These are phyloP conservation scores for Ectemnius continuus DNA, from an alignment of 2,888 invertebrate genomes.

Conservation along the genomic window DNA sequence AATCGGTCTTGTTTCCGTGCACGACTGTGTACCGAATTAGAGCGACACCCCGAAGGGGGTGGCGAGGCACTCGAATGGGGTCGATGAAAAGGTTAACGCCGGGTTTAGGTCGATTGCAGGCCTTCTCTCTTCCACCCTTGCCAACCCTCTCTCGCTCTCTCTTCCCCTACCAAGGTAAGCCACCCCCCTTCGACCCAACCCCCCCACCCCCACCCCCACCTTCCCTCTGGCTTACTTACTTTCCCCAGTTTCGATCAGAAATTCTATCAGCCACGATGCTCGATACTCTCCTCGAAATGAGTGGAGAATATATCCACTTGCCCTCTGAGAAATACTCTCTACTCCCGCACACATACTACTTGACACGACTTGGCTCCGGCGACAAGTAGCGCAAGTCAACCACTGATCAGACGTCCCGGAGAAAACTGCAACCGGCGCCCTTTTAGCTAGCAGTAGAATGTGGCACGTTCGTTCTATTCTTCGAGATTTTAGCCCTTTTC, in stretches of 20 bases:
- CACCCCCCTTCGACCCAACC: conserved; percentile 14
- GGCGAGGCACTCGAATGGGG: conserved; percentile 51
- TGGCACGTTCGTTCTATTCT: no score
- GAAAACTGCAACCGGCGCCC: background rate
- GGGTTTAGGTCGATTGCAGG: conserved; percentile 57
- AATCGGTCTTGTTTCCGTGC: conserved; percentile 61
- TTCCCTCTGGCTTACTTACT: conserved; percentile 41
- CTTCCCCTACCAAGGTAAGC: conserved; percentile 1
- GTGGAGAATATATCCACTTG: conserved; percentile 5
- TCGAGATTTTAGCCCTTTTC: background rate
- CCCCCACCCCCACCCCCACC: conserved; percentile 16
- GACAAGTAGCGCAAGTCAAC: background rate
- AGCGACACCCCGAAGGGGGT: conserved; percentile 49
- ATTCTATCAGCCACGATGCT: conserved; percentile 43
- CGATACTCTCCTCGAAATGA: conserved; percentile 40
- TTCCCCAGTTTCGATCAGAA: conserved; percentile 54
- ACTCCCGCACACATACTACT: conserved; percentile 6
- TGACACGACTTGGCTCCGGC: background rate
- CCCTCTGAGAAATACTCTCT: no score
- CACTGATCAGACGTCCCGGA: background rate
- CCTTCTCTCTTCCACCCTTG: conserved; percentile 27
- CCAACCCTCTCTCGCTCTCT: conserved; percentile 13
- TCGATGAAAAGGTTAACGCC: conserved; percentile 65
- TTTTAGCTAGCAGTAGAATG: no score
- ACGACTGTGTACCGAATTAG: conserved; percentile 59